These are phyloP conservation scores for Paguma larvata DNA, from an alignment of 2,797 vertebrate species.

Conservation along the genomic window DNA sequence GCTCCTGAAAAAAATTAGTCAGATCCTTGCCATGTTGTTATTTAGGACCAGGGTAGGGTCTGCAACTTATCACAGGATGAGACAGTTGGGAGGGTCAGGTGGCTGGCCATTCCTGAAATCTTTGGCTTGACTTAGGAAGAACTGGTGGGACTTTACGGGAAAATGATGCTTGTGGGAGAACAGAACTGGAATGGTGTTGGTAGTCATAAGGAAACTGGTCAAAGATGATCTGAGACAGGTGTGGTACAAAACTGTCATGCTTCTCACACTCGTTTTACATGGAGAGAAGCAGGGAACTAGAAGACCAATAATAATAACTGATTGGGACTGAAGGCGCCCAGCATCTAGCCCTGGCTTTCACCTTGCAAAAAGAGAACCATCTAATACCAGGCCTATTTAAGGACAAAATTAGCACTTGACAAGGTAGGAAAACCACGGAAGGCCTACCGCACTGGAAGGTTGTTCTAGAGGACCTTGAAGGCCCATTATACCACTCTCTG, in stretches of 20 bases:
- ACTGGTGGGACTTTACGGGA: background rate
- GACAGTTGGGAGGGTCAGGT: background rate
- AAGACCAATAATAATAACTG: background rate
- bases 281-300: background rate
- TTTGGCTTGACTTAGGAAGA: background rate
- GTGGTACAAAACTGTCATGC: background rate
- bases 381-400: background rate
- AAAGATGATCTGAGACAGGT: background rate
- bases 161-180: background rate
- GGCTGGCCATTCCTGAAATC: conserved; percentile 6
- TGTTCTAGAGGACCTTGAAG: background rate
- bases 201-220: background rate
- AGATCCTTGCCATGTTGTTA: background rate
- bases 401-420: background rate
- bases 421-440: background rate
- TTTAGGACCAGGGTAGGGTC: background rate
- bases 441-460: background rate
- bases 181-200: background rate
- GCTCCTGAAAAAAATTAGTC: background rate
- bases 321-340: background rate
- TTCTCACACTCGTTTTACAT: background rate
- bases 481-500: background rate
- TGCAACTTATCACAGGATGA: background rate
- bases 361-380: background rate
- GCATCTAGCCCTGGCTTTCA: background rate